These are phyloP conservation scores for Saccostrea glomerata DNA, from an alignment of 1,140 invertebrate species.

Conservation along the genomic window DNA sequence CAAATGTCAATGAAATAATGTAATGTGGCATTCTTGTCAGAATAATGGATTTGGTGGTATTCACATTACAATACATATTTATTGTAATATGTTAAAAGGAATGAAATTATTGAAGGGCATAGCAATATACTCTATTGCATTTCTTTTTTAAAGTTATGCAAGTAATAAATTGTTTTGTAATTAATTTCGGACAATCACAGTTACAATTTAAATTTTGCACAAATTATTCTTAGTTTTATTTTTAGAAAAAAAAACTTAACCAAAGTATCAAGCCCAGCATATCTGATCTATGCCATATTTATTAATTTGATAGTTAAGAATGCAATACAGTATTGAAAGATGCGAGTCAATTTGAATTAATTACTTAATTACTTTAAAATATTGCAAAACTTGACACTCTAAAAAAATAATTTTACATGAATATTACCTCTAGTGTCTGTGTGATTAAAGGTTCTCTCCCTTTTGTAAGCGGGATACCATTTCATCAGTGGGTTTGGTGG, in stretches of 20 bases:
- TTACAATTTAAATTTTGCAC: background rate
- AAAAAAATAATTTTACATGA: background rate
- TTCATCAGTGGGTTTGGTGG: background rate
- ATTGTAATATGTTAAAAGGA: background rate
- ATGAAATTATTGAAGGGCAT: constrained; percentile 11
- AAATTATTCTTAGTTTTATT: background rate
- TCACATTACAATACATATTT: background rate
- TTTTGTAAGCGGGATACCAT: background rate
- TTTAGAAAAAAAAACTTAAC: background rate
- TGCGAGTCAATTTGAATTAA: background rate
- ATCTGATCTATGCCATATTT: background rate
- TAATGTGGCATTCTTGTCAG: background rate
- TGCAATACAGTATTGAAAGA: background rate
- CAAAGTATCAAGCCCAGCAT: background rate
- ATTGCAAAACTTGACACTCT: background rate
- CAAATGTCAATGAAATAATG: no score
- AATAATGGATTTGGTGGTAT: background rate
- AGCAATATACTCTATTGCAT: background rate
- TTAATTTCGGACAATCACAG: constrained; percentile 1
- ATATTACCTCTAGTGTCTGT: background rate
- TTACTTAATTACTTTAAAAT: background rate
- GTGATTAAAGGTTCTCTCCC: background rate
- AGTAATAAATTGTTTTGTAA: background rate
- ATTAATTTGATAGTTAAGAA: background rate
- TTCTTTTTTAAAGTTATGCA: background rate